Evolutionary conservation across 2,113 vertebrate species (phyloP), one percentile per base, ranked within the genome.

Genomic region (Aegypius monachus): DNA sequence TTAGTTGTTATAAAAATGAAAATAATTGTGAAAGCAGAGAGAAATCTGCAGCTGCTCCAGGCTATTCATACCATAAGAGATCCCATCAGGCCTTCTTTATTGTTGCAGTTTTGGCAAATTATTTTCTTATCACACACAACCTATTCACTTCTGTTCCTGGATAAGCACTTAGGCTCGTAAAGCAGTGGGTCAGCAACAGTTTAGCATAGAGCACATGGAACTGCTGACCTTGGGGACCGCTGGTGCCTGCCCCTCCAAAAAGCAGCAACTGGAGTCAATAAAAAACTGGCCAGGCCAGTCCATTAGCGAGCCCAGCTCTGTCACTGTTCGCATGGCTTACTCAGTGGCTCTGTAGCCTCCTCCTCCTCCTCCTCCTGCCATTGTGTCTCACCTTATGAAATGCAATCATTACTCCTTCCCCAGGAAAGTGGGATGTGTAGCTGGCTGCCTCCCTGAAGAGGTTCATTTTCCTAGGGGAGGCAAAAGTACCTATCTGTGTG

Each of bases 91-190:
- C 98, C 96, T 96, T 97, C 98, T 98, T 98, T 98, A 98, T 98
- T 98, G 98, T 98, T 98, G 97, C 98, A 98, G 98, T 98, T 98
- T 98, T 98, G 98, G 98, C 98, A 98, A 98, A 98, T 98, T 98
- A 98, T 98, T 98, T 98, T 98, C 98, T 98, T 98, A 98, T 98
- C 98, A 97, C 98, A 98, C 96, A 98, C 98, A 98, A 98, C 98
- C 98, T 98, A 98, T 98, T 98, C 98, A 98, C 98, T 98, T 98
- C 97, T 98, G 98, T 98, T 98, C 97, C 98, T 98, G 98, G 98
- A 97, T 98, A 98, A 98, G 98, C 98, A 98, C 98, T 98, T 97
- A 98, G 98, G 97, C 97, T 97, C 98, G 70, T 98, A 98, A 98
- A 98, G 97, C 97, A 96, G 95, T 98, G 97, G 98, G 98, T 98